These are phyloP conservation scores for Escarpia spicata DNA, from an alignment of 2,888 invertebrate species.

Conservation along the genomic window DNA sequence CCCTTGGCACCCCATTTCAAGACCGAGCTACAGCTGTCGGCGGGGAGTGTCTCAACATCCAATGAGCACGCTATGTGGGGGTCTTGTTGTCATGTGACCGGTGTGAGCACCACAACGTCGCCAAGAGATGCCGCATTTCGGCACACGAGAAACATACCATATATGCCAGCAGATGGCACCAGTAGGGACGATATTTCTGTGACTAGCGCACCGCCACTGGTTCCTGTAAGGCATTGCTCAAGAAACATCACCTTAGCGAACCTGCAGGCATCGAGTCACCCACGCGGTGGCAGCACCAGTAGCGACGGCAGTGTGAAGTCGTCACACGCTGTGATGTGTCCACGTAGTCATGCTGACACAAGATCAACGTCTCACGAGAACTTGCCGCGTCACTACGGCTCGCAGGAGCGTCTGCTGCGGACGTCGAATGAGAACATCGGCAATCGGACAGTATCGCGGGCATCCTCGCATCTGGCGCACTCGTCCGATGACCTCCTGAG, in stretches of 20 bases:
- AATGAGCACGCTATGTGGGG: not conserved
- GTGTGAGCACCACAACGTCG: not conserved
- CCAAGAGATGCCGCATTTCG: not conserved
- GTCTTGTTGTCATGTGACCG: not conserved
- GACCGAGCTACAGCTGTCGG: constrained; percentile 33
- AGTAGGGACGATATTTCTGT: not conserved
- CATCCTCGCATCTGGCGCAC: constrained; percentile 20
- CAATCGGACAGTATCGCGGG: not conserved
- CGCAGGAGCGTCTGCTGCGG: not conserved
- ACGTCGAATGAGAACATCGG: not conserved
- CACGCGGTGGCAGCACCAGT: not conserved
- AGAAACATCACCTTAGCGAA: constrained; percentile 32
- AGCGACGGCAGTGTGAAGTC: not conserved
- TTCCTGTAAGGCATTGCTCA: constrained; percentile 29
- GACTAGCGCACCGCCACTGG: not conserved
- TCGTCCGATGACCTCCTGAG: constrained; percentile 19
- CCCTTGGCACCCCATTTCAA: constrained; percentile 28
- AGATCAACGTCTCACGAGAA: constrained; percentile 8
- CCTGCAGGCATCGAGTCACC: not conserved
- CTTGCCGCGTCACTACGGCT: constrained; percentile 3
- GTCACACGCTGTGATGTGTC: not conserved
- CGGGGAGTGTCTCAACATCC: not conserved
- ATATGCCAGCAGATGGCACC: not conserved
- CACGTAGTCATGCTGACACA: not conserved
- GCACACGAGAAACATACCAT: not conserved